phyloP scores from a whole-genome alignment of 2,888 invertebrate genomes.

The Napeogenes inachia region DNA sequence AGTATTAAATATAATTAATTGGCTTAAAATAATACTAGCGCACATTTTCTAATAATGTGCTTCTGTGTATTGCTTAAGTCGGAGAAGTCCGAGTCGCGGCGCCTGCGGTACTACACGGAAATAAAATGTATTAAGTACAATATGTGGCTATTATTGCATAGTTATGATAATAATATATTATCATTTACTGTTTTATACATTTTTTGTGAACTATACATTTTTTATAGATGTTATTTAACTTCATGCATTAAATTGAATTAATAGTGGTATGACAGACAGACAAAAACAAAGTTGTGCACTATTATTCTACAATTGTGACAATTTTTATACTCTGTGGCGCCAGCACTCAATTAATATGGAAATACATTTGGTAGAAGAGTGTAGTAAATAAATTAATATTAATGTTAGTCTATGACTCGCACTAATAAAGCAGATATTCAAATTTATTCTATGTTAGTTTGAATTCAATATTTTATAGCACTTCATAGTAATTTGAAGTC shows the following conservation, averaged over 20 bases:
- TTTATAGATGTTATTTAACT: too few relatives aligned
- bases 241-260: too few relatives aligned
- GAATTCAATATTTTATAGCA: too few relatives aligned
- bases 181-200: not conserved
- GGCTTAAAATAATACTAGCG: too few relatives aligned
- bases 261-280: too few relatives aligned
- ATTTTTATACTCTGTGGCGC: constrained; percentile 12
- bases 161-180: not conserved
- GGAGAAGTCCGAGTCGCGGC: not conserved
- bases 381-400: not conserved
- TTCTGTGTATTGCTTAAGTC: not conserved
- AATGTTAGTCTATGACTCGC: too few relatives aligned
- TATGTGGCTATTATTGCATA: constrained; percentile 2
- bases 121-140: not conserved
- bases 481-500: too few relatives aligned
- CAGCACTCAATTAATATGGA: constrained; percentile 15
- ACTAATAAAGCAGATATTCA: too few relatives aligned
- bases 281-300: too few relatives aligned
- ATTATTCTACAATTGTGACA: not conserved
- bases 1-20: too few relatives aligned
- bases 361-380: constrained; percentile 16
- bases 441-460: too few relatives aligned
- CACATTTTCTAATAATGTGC: too few relatives aligned
- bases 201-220: not conserved
- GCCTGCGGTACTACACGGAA: not conserved